phyloP scores from a whole-genome alignment of 1,140 invertebrate genomes.

The Samia ricini region DNA sequence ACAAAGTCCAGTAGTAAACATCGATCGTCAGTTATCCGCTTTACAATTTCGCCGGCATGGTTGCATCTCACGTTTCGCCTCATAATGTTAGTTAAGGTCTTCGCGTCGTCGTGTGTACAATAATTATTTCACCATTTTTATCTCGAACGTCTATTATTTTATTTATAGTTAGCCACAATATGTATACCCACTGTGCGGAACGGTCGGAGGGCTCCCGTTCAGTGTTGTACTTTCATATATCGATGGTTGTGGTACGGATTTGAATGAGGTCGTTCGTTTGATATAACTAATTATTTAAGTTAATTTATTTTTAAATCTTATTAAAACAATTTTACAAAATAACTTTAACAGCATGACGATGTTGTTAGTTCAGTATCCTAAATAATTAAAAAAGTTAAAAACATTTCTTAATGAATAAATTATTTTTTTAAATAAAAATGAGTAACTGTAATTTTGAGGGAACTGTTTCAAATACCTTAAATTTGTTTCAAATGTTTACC shows the following conservation, averaged over 20 bases:
- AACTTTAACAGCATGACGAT: too few species aligned
- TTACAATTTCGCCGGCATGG: background rate
- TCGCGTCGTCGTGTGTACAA: conserved; percentile 24
- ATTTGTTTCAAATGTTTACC: too few species aligned
- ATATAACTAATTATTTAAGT: too few species aligned
- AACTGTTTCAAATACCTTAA: too few species aligned
- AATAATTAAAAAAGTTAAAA: too few species aligned
- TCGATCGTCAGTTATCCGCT: background rate
- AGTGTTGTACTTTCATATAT: conserved; percentile 9
- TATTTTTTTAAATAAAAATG: too few species aligned
- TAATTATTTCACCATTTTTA: conserved; percentile 62
- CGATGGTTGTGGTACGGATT: too few species aligned
- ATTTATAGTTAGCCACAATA: conserved; percentile 50
- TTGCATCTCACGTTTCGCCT: conserved; percentile 2
- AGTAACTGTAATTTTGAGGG: too few species aligned
- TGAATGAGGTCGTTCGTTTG: too few species aligned
- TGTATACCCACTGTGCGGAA: conserved; percentile 42
- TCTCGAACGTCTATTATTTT: conserved; percentile 54
- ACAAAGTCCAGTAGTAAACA: background rate
- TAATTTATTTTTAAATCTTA: background rate
- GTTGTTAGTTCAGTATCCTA: too few species aligned
- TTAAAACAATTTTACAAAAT: too few species aligned
- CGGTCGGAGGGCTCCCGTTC: conserved; percentile 12
- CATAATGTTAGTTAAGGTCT: conserved; percentile 1
- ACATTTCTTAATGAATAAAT: too few species aligned